Conservation (phyloP, 2,888 invertebrate species). For the Calliphora vomitoria region DNA sequence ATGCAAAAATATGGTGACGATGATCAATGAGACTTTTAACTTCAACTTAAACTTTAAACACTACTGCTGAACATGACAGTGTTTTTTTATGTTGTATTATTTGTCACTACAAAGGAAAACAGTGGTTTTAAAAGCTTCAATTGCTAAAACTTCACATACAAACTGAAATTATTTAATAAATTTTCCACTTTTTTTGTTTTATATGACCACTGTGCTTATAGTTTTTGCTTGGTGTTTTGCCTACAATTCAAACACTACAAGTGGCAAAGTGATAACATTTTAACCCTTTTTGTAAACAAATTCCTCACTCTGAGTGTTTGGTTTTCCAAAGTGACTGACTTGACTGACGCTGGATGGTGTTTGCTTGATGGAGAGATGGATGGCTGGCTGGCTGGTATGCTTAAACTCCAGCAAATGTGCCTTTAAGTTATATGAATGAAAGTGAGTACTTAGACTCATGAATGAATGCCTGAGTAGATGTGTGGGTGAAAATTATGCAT, state of each 20-base stretch:
- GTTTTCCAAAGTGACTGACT: constrained; percentile 33
- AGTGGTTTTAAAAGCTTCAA: constrained; percentile 15
- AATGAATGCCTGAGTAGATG: constrained; percentile 45
- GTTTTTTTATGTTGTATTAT: constrained; percentile 3
- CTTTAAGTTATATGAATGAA: constrained; percentile 55
- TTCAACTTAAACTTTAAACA: constrained; percentile 56
- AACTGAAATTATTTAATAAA: too few species aligned
- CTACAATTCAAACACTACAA: constrained; percentile 67
- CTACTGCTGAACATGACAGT: constrained; percentile 40
- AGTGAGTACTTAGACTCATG: constrained; percentile 16
- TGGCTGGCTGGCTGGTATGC: background rate
- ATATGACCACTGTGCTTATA: constrained; percentile 25
- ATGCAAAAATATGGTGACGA: constrained; percentile 71
- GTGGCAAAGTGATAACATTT: constrained; percentile 74
- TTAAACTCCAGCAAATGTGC: constrained; percentile 23
- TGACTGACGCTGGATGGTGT: constrained; percentile 27
- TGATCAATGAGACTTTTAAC: constrained; percentile 61
- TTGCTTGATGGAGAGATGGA: constrained; percentile 44
- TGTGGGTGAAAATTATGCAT: constrained; percentile 73
- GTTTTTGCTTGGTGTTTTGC: constrained; percentile 16
- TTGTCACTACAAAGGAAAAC: constrained; percentile 30
- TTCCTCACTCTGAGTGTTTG: constrained; percentile 62
- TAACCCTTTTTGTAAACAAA: constrained; percentile 73
- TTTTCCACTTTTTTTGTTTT: background rate
- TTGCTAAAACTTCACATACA: background rate